These are phyloP conservation scores for Drosophila orena DNA, from an alignment of 1,140 invertebrate species.

Conservation along the genomic window DNA sequence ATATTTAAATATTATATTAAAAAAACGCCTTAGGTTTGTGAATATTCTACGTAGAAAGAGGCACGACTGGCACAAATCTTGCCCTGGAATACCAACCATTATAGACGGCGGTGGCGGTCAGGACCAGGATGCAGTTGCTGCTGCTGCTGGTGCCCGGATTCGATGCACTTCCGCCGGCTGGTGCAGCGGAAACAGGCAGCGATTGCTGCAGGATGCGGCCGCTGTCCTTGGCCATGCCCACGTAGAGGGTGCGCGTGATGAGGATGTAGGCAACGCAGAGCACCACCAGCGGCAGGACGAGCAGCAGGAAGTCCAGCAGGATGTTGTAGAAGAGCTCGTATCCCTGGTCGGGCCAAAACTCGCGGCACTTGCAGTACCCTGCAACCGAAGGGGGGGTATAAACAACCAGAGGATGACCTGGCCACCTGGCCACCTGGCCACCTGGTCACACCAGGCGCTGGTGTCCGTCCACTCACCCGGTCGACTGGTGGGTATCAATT, in stretches of 20 bases:
- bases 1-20: too few relatives aligned
- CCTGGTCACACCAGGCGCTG: too few relatives aligned
- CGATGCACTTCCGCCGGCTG: conserved; percentile 3
- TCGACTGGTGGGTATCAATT: conserved; percentile 86
- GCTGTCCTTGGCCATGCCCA: conserved; percentile 86
- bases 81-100: conserved; percentile 44
- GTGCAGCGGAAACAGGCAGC: not conserved
- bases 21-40: not conserved
- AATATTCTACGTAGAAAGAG: too few relatives aligned
- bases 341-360: conserved; percentile 88
- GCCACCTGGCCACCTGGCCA: too few relatives aligned
- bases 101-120: conserved; percentile 45
- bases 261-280: conserved; percentile 91
- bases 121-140: conserved; percentile 57
- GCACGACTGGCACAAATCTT: too few relatives aligned
- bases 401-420: not conserved
- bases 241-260: conserved; percentile 90
- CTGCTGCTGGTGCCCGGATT: conserved; percentile 29
- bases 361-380: conserved; percentile 89
- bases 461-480: conserved; percentile 64
- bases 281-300: conserved; percentile 91
- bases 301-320: conserved; percentile 89
- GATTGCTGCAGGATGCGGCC: conserved; percentile 18
- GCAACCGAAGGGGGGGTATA: not conserved
- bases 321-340: conserved; percentile 91